These are phyloP conservation scores for Drosophila persimilis DNA, from an alignment of 1,140 invertebrate genomes.

Conservation along the genomic window DNA sequence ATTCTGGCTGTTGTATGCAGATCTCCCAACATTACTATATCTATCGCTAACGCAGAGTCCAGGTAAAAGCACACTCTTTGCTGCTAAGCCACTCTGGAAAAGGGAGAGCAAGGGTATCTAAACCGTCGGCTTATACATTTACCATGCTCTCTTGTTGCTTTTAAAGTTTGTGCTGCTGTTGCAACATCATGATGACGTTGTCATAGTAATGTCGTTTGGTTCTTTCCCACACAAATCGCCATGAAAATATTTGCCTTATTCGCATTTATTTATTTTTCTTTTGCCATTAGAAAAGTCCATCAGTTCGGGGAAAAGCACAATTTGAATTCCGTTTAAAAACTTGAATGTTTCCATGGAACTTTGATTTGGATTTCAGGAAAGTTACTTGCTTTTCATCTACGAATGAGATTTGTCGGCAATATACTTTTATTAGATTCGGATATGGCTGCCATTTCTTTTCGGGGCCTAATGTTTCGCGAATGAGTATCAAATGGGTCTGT, in stretches of 20 bases:
- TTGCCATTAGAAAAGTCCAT: slow-evolving; percentile 12
- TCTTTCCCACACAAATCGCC: slow-evolving; percentile 69
- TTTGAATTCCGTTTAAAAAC: not conserved
- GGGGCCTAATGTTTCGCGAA: slow-evolving; percentile 3
- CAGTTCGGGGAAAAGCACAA: slow-evolving; percentile 11
- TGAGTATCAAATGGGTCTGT: slow-evolving; percentile 8
- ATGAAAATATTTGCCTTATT: slow-evolving; percentile 53
- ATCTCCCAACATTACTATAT: too few relatives aligned
- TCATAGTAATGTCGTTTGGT: slow-evolving; percentile 71
- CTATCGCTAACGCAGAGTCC: too few relatives aligned
- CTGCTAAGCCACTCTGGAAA: too few relatives aligned
- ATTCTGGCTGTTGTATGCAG: slow-evolving; percentile 6
- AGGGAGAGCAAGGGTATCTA: too few relatives aligned
- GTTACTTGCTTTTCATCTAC: slow-evolving; percentile 1
- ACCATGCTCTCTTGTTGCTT: slow-evolving; percentile 2
- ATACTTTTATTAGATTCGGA: slow-evolving; percentile 30
- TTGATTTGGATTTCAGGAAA: not conserved
- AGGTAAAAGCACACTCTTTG: too few relatives aligned
- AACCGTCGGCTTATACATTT: too few relatives aligned
- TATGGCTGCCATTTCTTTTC: slow-evolving; percentile 23
- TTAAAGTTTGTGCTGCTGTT: slow-evolving; percentile 34
- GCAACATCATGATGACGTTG: slow-evolving; percentile 47
- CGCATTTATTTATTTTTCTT: slow-evolving; percentile 54
- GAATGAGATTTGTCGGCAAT: not conserved
- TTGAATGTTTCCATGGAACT: slow-evolving; percentile 27